Evolutionary conservation across 1,140 invertebrate species (phyloP).

Genomic region (Tetragonula clypearis): DNA sequence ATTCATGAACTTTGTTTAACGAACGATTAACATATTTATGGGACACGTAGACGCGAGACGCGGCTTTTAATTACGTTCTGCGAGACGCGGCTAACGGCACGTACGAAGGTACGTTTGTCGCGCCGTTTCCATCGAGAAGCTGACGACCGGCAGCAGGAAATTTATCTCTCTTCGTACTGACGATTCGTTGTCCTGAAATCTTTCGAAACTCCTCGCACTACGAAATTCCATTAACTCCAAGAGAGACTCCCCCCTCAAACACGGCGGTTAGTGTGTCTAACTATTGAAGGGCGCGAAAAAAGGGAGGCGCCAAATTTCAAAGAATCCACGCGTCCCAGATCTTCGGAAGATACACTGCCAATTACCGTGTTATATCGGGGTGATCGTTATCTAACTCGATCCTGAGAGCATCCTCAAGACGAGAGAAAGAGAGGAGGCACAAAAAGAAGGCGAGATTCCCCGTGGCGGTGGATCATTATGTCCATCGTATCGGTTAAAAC

Average conservation of each 20-base stretch:
- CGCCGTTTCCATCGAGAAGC: neutral
- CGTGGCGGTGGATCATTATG: slow-evolving; percentile 54
- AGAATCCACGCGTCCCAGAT: slow-evolving; percentile 26
- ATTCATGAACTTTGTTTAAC: slow-evolving; percentile 37
- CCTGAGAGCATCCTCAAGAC: neutral
- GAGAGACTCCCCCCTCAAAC: neutral
- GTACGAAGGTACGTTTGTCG: neutral
- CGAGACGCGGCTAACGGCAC: neutral
- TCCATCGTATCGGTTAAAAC: slow-evolving; percentile 45
- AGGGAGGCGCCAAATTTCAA: slow-evolving; percentile 8
- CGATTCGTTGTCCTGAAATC: neutral
- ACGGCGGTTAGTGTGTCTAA: neutral
- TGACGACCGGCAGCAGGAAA: neutral
- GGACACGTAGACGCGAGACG: neutral
- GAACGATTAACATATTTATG: slow-evolving; percentile 52
- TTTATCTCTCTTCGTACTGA: too few relatives aligned
- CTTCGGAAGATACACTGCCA: slow-evolving; percentile 40
- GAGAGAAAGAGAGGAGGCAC: neutral
- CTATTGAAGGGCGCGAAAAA: slow-evolving; percentile 15
- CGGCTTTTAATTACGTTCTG: neutral
- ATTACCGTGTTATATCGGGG: slow-evolving; percentile 58
- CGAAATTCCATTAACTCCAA: neutral
- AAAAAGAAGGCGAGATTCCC: slow-evolving; percentile 25
- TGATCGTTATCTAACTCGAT: slow-evolving; percentile 59
- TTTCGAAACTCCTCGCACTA: neutral